Base-by-base conservation (phyloP, 2,113 vertebrate genomes). In the Gadus chalcogrammus region DNA sequence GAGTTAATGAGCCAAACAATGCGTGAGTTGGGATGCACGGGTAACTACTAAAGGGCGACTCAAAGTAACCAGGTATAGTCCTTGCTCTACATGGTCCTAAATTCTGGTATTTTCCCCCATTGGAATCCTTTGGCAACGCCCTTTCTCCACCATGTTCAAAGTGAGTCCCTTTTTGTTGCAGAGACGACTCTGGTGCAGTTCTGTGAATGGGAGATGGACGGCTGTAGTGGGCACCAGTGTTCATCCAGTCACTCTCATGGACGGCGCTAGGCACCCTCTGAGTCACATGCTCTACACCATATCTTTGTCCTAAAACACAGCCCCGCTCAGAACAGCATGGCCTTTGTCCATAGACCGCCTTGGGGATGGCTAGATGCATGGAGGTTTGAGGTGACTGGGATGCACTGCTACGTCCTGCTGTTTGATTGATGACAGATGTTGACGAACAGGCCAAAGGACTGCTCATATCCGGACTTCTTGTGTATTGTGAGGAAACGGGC, bases 321-420 rank as follows among this genome's bases (percentile, higher is more conserved):
- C 88, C 84, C 64, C 84, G 52, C 4, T 94, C 87, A 52, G 83
- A 3, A 17, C 91, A 94, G 79, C 92, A 94, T 3, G 89, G 69
- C 0, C 87, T 93, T 28, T 84, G 91, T 69, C 91, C 82, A 2
- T 98, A 99, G 63, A 98, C 66, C 0, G 97, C 94, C 65, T 88
- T 95, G 64, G 97, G 97, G 6, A 94, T 81, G 0, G 93, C 93
- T 65, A 98, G 61, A 3, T 88, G 84, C 18, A 85, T 72, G n/a
- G 88, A 79, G 67, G 64, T 82, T 20, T 85, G 80, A 0, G 90
- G 69, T 0, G 84, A 63, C 13, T 48, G 81, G 48, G 85, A 78
- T 18, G 74, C 18, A 0, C 58, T 70, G 20, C 82, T 74, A 5
- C 56, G 67, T 71, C 71, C 79, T 61, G 78, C 77, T 9, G 42